Percentiles rank a stretch among this genome's conserved stretches.
phyloP scores from a whole-genome alignment of 1,140 invertebrate species.

The Heliconius himera region DNA sequence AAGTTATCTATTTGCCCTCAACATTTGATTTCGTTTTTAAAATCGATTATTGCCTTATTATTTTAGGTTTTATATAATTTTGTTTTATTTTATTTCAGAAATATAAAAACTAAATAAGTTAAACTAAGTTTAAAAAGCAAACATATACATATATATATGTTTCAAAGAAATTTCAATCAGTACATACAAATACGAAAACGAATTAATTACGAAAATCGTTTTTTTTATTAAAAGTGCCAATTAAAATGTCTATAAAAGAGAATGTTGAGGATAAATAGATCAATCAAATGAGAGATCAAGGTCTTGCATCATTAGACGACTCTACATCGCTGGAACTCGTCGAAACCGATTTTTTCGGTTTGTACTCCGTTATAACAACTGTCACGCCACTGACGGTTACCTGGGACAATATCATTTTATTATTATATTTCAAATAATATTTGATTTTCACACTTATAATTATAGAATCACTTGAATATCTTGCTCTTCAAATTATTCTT shows the following conservation, averaged over 20 bases:
- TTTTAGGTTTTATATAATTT: neutral
- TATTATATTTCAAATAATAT: neutral
- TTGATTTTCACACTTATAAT: neutral
- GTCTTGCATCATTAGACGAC: slow-evolving; percentile 76
- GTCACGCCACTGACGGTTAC: slow-evolving; percentile 98
- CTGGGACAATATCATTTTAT: slow-evolving; percentile 61
- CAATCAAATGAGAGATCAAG: slow-evolving; percentile 52
- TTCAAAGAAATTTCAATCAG: too few relatives aligned
- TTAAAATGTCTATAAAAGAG: neutral
- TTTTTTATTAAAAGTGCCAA: neutral
- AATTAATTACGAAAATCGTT: too few relatives aligned
- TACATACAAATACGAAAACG: too few relatives aligned
- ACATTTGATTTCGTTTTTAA: neutral
- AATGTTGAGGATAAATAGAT: slow-evolving; percentile 17
- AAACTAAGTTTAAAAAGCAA: too few relatives aligned
- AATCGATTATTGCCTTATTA: neutral
- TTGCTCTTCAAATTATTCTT: too few relatives aligned
- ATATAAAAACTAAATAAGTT: too few relatives aligned
- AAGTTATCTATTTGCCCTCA: neutral
- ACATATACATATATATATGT: too few relatives aligned
- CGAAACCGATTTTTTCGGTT: slow-evolving; percentile 87
- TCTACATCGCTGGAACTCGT: slow-evolving; percentile 78
- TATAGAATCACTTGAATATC: too few relatives aligned
- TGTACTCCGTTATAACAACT: slow-evolving; percentile 97
- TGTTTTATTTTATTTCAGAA: too few relatives aligned